Percentiles rank a stretch among this genome's conserved stretches.
These are phyloP conservation scores for Melolontha melolontha DNA, from an alignment of 2,888 invertebrate genomes.

Conservation along the genomic window DNA sequence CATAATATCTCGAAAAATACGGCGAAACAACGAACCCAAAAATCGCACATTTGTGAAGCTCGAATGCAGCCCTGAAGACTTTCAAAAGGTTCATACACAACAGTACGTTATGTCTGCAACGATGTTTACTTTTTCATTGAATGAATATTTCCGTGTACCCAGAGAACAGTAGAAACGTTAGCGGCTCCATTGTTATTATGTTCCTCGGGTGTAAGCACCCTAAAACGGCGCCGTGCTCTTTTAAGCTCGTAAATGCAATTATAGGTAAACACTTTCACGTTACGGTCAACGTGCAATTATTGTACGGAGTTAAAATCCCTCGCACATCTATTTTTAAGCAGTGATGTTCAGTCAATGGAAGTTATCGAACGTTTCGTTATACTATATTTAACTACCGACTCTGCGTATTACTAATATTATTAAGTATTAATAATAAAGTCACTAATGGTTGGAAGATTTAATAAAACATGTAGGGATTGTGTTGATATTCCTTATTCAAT, in stretches of 20 bases:
- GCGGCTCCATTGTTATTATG: neutral
- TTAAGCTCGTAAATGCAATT: slow-evolving; percentile 11
- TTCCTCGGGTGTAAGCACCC: neutral
- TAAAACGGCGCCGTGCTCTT: neutral
- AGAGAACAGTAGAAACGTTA: neutral
- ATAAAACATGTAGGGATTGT: too few relatives aligned
- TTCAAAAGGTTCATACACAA: neutral
- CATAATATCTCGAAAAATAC: neutral
- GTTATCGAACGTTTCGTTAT: too few relatives aligned
- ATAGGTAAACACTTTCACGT: slow-evolving; percentile 14
- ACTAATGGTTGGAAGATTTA: too few relatives aligned
- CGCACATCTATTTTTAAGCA: neutral
- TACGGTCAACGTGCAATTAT: slow-evolving; percentile 1
- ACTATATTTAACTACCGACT: too few relatives aligned
- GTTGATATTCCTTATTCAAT: too few relatives aligned
- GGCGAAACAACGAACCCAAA: neutral
- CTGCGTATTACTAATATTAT: too few relatives aligned
- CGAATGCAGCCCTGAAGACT: neutral
- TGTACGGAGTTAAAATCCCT: neutral
- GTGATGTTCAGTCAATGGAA: too few relatives aligned
- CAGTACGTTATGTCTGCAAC: neutral
- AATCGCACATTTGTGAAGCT: slow-evolving; percentile 6
- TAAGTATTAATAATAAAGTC: too few relatives aligned
- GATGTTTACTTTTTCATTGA: slow-evolving; percentile 16
- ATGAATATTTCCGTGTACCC: neutral